Conservation (phyloP, 2,888 invertebrate species). For the Litoditis marina region DNA sequence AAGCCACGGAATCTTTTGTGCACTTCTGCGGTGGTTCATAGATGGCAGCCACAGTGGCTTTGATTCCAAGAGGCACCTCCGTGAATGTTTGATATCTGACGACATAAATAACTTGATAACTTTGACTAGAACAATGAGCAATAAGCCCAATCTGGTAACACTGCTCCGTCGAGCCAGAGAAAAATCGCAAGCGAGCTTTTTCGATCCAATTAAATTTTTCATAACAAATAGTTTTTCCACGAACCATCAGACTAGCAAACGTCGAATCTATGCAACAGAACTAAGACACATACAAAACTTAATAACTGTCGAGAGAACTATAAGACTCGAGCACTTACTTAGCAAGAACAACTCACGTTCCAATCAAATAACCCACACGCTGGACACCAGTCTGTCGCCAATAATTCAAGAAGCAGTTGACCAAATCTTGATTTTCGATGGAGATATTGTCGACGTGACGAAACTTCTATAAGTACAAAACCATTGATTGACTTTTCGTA, state of each 20-base stretch:
- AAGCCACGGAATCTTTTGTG: constrained; percentile 33
- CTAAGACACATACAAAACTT: background rate
- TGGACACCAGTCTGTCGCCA: constrained; percentile 89
- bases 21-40: constrained; percentile 89
- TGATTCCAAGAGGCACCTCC: constrained; percentile 86
- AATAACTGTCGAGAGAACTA: background rate
- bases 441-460: constrained; percentile 61
- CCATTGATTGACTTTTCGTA: background rate
- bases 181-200: background rate
- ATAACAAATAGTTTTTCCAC: too few species aligned
- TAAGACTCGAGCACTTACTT: background rate
- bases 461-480: constrained; percentile 27
- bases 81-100: constrained; percentile 79
- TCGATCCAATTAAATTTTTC: background rate
- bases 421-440: constrained; percentile 89
- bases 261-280: background rate
- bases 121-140: background rate
- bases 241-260: too few species aligned
- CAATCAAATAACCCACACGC: constrained; percentile 86
- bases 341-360: constrained; percentile 63
- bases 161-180: background rate
- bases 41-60: constrained; percentile 83
- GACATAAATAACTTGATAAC: background rate
- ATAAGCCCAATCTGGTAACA: too few species aligned
- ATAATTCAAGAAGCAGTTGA: constrained; percentile 91